phyloP scores from a whole-genome alignment of 2,113 vertebrate genomes.

The Chloroceryle aenea region DNA sequence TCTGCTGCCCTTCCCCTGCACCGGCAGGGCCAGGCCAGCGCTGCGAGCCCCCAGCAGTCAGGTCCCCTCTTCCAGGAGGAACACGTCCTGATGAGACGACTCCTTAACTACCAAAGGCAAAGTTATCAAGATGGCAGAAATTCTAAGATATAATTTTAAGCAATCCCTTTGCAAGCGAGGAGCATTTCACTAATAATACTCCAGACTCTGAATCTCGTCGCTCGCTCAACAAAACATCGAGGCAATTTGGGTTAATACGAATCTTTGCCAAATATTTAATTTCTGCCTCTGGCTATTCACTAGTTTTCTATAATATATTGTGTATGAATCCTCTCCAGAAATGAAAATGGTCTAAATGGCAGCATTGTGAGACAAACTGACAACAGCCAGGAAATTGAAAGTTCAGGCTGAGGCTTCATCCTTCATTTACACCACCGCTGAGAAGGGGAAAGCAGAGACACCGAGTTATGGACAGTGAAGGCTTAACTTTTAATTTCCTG shows the following conservation, averaged over 20 bases:
- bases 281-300: background rate
- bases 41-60: background rate
- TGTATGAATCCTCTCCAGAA: background rate
- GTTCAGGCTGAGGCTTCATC: background rate
- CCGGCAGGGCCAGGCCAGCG: background rate
- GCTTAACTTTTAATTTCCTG: slow-evolving; percentile 69
- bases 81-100: background rate
- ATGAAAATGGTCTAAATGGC: background rate
- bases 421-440: background rate
- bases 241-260: background rate
- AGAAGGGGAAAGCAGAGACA: background rate
- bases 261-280: background rate
- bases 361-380: background rate
- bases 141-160: background rate
- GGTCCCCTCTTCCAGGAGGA: background rate
- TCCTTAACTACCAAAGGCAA: background rate
- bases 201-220: background rate
- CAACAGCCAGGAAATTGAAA: slow-evolving; percentile 47
- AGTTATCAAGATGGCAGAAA: background rate
- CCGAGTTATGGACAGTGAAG: background rate
- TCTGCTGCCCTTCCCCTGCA: background rate
- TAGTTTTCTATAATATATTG: background rate
- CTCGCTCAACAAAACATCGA: background rate
- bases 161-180: background rate
- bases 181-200: background rate